phyloP scores from a whole-genome alignment of 2,797 vertebrate genomes.

The Zonotrichia albicollis region DNA sequence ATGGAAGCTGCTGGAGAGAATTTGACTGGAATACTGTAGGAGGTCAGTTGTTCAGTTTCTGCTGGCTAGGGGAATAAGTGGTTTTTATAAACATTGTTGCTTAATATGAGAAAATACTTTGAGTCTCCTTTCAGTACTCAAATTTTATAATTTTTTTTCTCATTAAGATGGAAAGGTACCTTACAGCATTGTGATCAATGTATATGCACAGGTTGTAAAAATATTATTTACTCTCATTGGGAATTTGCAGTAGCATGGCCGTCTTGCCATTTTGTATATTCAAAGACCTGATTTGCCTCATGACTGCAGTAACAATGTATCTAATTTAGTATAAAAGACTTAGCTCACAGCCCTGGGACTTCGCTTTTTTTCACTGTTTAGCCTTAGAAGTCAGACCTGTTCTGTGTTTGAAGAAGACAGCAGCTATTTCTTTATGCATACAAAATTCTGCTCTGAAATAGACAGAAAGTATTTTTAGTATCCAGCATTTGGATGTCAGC shows the following conservation, averaged over 20 bases:
- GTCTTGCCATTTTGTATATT: background rate
- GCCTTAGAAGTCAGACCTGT: background rate
- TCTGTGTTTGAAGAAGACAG: background rate
- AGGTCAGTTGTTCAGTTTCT: background rate
- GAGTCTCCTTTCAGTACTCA: background rate
- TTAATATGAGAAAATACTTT: background rate
- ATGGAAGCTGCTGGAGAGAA: background rate
- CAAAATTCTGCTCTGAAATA: background rate
- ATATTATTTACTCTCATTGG: background rate
- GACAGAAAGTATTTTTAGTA: slow-evolving; percentile 17
- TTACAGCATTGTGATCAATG: background rate
- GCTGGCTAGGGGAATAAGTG: background rate
- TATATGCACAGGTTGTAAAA: background rate
- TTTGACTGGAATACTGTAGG: background rate
- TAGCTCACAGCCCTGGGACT: background rate
- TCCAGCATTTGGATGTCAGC: background rate
- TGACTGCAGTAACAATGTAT: background rate
- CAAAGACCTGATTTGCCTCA: background rate
- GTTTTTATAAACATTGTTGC: background rate
- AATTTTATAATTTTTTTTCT: background rate
- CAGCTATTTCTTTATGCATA: background rate
- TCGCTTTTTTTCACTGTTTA: background rate
- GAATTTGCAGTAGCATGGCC: background rate
- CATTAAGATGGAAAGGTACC: background rate
- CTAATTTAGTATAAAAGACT: background rate